phyloP scores from a whole-genome alignment of 2,113 vertebrate genomes.

The Dolichotis patagonum region DNA sequence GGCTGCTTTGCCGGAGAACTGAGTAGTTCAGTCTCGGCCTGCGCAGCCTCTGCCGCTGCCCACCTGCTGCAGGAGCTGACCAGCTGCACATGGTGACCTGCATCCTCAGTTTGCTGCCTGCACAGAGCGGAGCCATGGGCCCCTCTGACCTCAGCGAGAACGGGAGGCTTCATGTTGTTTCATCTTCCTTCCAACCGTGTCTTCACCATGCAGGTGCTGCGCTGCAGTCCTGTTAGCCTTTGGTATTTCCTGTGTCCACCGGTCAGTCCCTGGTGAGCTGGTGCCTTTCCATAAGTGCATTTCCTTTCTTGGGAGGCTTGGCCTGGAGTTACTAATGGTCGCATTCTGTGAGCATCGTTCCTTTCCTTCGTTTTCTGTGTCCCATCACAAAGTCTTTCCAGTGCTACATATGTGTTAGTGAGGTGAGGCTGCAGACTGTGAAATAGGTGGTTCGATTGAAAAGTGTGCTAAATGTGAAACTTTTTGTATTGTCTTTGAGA shows the following conservation, averaged over 20 bases:
- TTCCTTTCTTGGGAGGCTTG: background rate
- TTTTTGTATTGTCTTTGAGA: background rate
- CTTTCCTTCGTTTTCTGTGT: background rate
- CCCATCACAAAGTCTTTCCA: background rate
- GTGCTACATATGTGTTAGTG: background rate
- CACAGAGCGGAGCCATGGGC: background rate
- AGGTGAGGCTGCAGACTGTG: background rate
- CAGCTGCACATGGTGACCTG: background rate
- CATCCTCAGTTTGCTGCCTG: background rate
- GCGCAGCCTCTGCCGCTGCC: background rate
- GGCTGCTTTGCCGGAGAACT: background rate
- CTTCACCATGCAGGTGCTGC: background rate
- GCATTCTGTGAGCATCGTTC: background rate
- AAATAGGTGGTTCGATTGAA: background rate
- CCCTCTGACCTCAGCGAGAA: background rate
- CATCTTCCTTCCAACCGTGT: too few relatives aligned
- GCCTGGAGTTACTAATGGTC: too few relatives aligned
- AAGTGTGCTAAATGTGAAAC: background rate
- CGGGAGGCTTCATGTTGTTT: too few relatives aligned
- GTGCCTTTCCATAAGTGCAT: too few relatives aligned
- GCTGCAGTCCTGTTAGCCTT: background rate
- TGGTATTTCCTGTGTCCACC: background rate
- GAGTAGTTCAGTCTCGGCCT: background rate
- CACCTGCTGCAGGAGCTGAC: background rate
- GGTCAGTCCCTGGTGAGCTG: background rate